Evolutionary conservation across 1,140 invertebrate genomes (phyloP).

Genomic region (Calliopsis andreniformis): DNA sequence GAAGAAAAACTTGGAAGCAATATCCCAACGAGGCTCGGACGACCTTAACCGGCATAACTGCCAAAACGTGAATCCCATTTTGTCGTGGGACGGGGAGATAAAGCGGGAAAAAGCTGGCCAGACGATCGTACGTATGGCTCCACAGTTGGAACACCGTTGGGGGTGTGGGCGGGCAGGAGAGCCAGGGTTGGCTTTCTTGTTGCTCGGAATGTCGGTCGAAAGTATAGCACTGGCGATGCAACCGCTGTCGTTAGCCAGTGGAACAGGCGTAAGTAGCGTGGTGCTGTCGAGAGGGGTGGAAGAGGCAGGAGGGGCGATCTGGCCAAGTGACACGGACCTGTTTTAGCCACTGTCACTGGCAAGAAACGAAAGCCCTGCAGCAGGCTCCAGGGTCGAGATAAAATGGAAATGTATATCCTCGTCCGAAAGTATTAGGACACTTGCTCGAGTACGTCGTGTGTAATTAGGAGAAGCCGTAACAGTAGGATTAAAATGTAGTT

Average conservation of each 20-base stretch:
- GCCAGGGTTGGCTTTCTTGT: constrained; percentile 20
- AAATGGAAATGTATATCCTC: constrained; percentile 66
- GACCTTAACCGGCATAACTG: constrained; percentile 32
- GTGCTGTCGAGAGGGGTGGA: neutral
- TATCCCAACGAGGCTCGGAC: neutral
- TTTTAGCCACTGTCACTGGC: constrained; percentile 58
- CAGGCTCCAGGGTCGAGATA: constrained; percentile 58
- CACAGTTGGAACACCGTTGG: neutral
- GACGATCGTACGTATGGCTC: constrained; percentile 1
- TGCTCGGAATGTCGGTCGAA: constrained; percentile 14
- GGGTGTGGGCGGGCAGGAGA: neutral
- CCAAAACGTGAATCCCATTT: constrained; percentile 43
- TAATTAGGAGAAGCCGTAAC: no score
- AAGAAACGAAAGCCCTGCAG: constrained; percentile 70
- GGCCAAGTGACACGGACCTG: constrained; percentile 54
- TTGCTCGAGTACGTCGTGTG: no score
- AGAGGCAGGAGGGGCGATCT: neutral
- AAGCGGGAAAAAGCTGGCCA: constrained; percentile 23
- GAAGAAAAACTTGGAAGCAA: constrained; percentile 17
- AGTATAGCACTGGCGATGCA: constrained; percentile 13
- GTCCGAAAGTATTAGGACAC: no score
- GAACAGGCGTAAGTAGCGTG: constrained; percentile 55
- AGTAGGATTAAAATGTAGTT: no score
- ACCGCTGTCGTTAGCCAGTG: constrained; percentile 24
- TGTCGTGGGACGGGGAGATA: constrained; percentile 15